A percentile compares a stretch with the other conserved stretches of the same genome.
These are phyloP conservation scores for Tolmerus cingulatus DNA, from an alignment of 2,888 invertebrate species.

Conservation along the genomic window DNA sequence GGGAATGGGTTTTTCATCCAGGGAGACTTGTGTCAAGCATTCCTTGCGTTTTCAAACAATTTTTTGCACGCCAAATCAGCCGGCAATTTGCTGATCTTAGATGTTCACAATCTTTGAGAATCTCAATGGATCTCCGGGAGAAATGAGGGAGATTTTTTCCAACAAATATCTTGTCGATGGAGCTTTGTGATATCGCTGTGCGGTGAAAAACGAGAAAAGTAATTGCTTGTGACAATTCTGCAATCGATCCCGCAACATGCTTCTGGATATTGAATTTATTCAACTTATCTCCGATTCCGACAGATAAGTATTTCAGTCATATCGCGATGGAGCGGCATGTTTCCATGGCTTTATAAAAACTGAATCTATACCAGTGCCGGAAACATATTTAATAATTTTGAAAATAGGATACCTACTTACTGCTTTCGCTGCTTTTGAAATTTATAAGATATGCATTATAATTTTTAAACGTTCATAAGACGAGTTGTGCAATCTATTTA, in stretches of 20 bases:
- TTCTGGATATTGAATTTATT: not conserved
- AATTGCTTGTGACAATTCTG: not conserved
- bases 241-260: not conserved
- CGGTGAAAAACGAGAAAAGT: not conserved
- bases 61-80: not conserved
- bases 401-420: no score
- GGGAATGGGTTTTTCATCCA: slow-evolving; percentile 16
- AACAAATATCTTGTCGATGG: not conserved
- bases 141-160: not conserved
- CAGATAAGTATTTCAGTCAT: not conserved
- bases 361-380: no score
- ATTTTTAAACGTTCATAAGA: no score
- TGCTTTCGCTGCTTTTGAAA: no score
- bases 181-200: not conserved
- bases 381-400: no score
- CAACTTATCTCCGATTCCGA: not conserved
- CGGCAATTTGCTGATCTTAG: slow-evolving; percentile 2
- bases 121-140: not conserved
- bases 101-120: slow-evolving; percentile 16
- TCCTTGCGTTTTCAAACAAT: not conserved
- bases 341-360: not conserved
- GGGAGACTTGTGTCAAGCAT: not conserved
- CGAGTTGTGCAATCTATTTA: no score
- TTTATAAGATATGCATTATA: no score
- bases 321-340: not conserved